These are phyloP conservation scores for Thaleichthys pacificus DNA, from an alignment of 2,797 vertebrate genomes.

Conservation along the genomic window DNA sequence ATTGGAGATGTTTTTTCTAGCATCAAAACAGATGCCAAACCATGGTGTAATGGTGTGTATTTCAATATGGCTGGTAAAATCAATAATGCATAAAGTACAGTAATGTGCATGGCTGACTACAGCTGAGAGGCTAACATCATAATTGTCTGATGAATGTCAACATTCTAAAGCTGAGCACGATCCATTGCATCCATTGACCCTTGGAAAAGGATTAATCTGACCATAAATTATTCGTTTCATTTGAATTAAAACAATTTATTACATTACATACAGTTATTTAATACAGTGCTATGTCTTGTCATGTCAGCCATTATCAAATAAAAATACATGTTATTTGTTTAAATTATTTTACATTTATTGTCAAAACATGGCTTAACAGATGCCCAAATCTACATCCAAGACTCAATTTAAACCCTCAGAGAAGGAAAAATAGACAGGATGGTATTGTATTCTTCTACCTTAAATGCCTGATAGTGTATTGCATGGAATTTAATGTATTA, in stretches of 20 bases:
- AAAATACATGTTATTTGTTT: no score
- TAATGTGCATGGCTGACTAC: slow-evolving; percentile 2
- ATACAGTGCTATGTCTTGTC: no score
- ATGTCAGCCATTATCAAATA: no score
- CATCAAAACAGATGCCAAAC: neutral
- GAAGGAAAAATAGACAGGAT: no score
- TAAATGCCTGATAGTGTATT: no score
- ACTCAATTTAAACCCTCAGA: no score
- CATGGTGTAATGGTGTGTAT: neutral
- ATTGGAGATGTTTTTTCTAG: neutral
- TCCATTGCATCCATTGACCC: slow-evolving; percentile 8
- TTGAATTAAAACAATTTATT: slow-evolving; percentile 29
- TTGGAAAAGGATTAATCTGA: slow-evolving; percentile 6
- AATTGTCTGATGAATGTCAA: neutral
- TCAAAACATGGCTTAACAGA: no score
- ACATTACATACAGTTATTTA: no score
- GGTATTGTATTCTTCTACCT: no score
- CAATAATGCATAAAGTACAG: neutral
- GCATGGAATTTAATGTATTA: no score
- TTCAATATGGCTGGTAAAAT: neutral
- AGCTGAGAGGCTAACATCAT: slow-evolving; percentile 2
- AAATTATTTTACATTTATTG: no score
- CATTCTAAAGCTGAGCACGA: slow-evolving; percentile 2
- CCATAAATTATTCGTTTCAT: slow-evolving; percentile 23
- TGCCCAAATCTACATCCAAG: no score